Evolutionary conservation across 2,797 vertebrate genomes (phyloP), one percentile per base, ranked within the genome.

Genomic region (Euphonia xanthogaster): DNA sequence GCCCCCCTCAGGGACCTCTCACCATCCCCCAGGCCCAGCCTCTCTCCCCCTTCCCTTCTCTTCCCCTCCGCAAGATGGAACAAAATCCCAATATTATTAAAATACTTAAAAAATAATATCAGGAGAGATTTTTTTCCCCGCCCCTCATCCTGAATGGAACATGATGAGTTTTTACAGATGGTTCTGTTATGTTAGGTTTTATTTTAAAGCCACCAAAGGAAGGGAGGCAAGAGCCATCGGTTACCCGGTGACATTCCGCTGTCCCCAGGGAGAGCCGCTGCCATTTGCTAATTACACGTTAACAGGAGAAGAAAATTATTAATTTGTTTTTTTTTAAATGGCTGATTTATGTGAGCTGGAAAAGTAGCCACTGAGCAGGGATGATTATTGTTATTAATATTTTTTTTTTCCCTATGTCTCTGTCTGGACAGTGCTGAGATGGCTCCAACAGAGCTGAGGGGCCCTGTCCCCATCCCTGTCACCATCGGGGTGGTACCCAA

Each of bases 251-350:
- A 94, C 97, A 96, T 92, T 86, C 96, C 2, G 2, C 82, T n/a
- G 86, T 95, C 96, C 95, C 96, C 53, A 2, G 96, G 93, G 96
- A 96, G 88, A 86, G 90, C 76, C 12, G 81, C 92, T 94, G 93
- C 96, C 93, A 94, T 89, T 93, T 94, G 96, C 96, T 97, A 97
- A 97, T 97, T 96, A 92, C 94, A 78, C 50, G 51, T 96, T 96
- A 96, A 96, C 94, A 91, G 95, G 90, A 86, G 95, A 93, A 89
- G 96, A 96, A 96, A 96, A 97, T 97, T 94, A 96, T 96, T 97
- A 96, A 97, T 97, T 96, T 96, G 94, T 91, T 96, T 94, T 96
- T 94, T 96, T 95, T 94, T 89, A 88, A 95, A 97, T 94, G 89
- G 75, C 88, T 94, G 96, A 88, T 89, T 75, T 88, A 91, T 90